phyloP scores from a whole-genome alignment of 2,888 invertebrate genomes.

The Athalia circularis region DNA sequence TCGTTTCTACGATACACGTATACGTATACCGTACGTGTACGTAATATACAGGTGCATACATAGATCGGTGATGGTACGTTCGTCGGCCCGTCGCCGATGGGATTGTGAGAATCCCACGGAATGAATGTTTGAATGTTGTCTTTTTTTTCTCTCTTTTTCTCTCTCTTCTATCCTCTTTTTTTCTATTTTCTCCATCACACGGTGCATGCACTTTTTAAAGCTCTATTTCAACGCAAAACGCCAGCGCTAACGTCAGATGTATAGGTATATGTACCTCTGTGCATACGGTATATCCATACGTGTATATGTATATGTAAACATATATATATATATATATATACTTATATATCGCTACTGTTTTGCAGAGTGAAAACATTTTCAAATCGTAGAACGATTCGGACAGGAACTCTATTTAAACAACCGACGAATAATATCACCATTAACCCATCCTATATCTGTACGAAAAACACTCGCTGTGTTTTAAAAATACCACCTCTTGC shows the following conservation, averaged over 20 bases:
- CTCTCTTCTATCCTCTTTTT: too few relatives aligned
- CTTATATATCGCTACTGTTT: not conserved
- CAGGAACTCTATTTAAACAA: too few relatives aligned
- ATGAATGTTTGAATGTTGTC: conserved; percentile 27
- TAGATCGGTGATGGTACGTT: not conserved
- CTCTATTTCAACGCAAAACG: conserved; percentile 13
- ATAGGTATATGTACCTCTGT: too few relatives aligned
- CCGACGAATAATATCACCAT: too few relatives aligned
- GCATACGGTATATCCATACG: too few relatives aligned
- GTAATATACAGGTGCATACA: conserved; percentile 17
- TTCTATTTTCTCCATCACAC: not conserved
- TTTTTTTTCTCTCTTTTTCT: not conserved
- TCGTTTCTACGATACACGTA: not conserved
- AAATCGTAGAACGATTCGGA: not conserved
- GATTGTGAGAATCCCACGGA: not conserved
- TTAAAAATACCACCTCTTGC: too few relatives aligned
- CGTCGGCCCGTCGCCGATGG: not conserved
- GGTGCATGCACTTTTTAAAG: conserved; percentile 4
- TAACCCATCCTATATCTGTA: too few relatives aligned
- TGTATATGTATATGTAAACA: too few relatives aligned
- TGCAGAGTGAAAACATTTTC: conserved; percentile 29
- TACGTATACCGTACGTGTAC: not conserved
- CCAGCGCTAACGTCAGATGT: too few relatives aligned
- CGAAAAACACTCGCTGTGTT: too few relatives aligned
- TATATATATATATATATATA: too few relatives aligned